Evolutionary conservation across 2,888 invertebrate genomes (phyloP), one percentile per base, ranked within the genome.

Genomic region (Ernsta delagoae): DNA sequence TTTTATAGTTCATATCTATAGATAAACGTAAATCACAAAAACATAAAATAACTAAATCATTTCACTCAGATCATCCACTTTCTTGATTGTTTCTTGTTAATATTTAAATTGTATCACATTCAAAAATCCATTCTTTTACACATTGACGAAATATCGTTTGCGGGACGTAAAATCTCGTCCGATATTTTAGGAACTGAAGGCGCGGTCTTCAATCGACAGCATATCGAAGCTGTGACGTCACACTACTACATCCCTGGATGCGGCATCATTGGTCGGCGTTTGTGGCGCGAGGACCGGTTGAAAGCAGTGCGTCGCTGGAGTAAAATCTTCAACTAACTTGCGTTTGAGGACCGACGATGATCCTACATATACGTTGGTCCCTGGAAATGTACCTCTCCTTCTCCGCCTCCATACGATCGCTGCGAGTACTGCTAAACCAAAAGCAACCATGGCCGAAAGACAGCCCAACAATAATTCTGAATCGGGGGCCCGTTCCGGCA

Each of bases 201-300:
- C 87, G 87, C 94, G 92, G 90, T 93, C 91, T 86, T 94, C 93
- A 75, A 92, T 84, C 78, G 94, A 94, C 84, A 94, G 89, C 89
- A 93, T 91, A 81, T 94, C 94, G 79, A 93, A 94, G 85, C 94
- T 94, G 84, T 95, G 94, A 89, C 94, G 95, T 95, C 95, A 95
- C 94, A 95, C 95, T 73, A 95, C 94, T 74, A 95, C 95, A 79
- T 94, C 94, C 72, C 94, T 88, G 5, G 92, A 83, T 70, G 85
- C 83, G 11, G 86, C 79, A 61, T 90, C 92, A 73, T 90, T 93
- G 73, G 85, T 83, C 53, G 92, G 86, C 62, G 88, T 87, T 70
- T 93, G 89, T 9, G 94, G 94, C 66, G 95, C 92, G 74, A 95
- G 87, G 64, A 95, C 94, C 45, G 95, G 95, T 79, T 95, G 95